phyloP scores from a whole-genome alignment of 2,113 vertebrate genomes.

The Ascaphus truei region DNA sequence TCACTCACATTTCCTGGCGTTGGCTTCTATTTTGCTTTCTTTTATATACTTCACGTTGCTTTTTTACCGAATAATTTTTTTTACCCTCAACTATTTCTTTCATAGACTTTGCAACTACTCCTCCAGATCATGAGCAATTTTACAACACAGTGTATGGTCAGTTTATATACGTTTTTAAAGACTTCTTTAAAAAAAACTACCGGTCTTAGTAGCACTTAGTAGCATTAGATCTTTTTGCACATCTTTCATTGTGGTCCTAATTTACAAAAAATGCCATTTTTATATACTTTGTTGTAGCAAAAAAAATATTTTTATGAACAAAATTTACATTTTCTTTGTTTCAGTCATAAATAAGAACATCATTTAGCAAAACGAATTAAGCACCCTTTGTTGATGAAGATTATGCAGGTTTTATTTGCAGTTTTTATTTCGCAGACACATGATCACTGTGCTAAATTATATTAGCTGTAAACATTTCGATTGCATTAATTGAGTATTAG shows the following conservation, averaged over 20 bases:
- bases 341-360: no score
- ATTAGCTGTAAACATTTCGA: no score
- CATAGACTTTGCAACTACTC: slow-evolving; percentile 83
- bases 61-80: slow-evolving; percentile 52
- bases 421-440: no score
- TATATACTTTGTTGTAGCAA: neutral
- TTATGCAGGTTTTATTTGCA: no score
- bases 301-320: no score
- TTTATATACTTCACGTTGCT: slow-evolving; percentile 43
- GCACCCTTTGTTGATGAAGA: no score
- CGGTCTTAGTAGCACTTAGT: slow-evolving; percentile 46
- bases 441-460: no score
- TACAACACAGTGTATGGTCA: slow-evolving; percentile 72
- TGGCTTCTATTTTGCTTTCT: slow-evolving; percentile 46
- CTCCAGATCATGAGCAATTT: slow-evolving; percentile 84
- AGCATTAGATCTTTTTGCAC: slow-evolving; percentile 42
- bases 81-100: slow-evolving; percentile 68
- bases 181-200: slow-evolving; percentile 36
- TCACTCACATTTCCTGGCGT: slow-evolving; percentile 19
- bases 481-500: no score
- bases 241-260: slow-evolving; percentile 47
- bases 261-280: slow-evolving; percentile 61
- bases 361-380: no score
- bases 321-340: neutral
- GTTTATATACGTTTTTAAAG: slow-evolving; percentile 56